phyloP scores from a whole-genome alignment of 2,797 vertebrate species.

The Lithobates sylvaticus region DNA sequence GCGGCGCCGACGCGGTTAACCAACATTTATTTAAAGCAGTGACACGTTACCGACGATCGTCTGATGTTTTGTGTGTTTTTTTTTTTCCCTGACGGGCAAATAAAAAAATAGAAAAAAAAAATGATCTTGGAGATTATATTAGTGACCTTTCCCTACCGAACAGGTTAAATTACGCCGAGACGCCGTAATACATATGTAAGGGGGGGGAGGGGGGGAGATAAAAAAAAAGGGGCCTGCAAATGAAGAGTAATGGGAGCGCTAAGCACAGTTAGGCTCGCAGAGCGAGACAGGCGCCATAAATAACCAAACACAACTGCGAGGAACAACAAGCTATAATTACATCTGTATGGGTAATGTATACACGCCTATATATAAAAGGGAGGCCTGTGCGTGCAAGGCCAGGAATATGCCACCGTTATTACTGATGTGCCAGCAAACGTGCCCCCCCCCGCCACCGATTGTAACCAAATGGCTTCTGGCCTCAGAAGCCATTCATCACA shows the following conservation, averaged over 20 bases:
- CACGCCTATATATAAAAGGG: not conserved
- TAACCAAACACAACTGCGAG: constrained; percentile 11
- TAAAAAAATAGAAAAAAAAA: not conserved
- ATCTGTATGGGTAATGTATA: constrained; percentile 16
- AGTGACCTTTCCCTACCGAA: constrained; percentile 30
- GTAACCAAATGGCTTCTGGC: not conserved
- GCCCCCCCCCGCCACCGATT: too few relatives aligned
- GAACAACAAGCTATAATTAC: constrained; percentile 17
- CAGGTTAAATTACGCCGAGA: constrained; percentile 38
- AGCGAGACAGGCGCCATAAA: constrained; percentile 10
- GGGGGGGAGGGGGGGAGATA: not conserved
- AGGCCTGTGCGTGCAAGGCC: not conserved
- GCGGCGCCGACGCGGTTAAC: constrained; percentile 8
- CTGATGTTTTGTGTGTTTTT: constrained; percentile 11
- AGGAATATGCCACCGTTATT: too few relatives aligned
- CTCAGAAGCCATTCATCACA: not conserved
- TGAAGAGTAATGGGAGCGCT: constrained; percentile 39
- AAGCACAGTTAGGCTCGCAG: not conserved
- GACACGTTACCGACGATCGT: constrained; percentile 8
- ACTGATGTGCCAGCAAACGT: not conserved
- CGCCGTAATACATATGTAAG: constrained; percentile 2
- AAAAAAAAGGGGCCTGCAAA: constrained; percentile 14
- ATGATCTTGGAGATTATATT: constrained; percentile 23
- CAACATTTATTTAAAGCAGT: constrained; percentile 3
- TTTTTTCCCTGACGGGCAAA: not conserved